Conservation (phyloP, 2,888 invertebrate genomes). For the Dyspetes luteomarginatus region DNA sequence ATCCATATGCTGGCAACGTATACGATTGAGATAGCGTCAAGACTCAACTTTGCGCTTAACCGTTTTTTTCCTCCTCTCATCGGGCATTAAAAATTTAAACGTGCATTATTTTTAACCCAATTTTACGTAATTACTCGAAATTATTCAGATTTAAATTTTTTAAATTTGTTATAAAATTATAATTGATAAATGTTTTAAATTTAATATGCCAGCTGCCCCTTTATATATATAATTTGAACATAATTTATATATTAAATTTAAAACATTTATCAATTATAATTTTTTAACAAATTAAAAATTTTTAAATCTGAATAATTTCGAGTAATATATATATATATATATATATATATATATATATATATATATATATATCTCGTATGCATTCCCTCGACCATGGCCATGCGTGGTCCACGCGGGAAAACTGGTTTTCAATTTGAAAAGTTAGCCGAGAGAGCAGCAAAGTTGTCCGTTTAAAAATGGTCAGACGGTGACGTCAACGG, state of each 20-base stretch:
- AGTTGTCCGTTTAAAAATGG: constrained; percentile 78
- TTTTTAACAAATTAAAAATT: too few species aligned
- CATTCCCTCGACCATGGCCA: constrained; percentile 13
- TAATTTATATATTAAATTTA: too few species aligned
- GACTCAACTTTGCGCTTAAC: background rate
- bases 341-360: too few species aligned
- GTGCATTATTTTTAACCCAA: background rate
- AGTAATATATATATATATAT: background rate
- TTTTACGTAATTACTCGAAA: too few species aligned
- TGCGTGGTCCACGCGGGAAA: constrained; percentile 69
- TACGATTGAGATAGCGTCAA: background rate
- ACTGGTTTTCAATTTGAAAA: constrained; percentile 80
- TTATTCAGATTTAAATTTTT: too few species aligned
- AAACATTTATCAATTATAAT: too few species aligned
- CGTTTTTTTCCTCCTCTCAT: background rate
- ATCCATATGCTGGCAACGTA: too few species aligned
- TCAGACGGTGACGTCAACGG: constrained; percentile 80
- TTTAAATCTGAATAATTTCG: too few species aligned
- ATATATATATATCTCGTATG: background rate
- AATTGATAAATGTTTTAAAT: too few species aligned
- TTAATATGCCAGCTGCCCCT: too few species aligned
- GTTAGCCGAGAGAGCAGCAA: constrained; percentile 67
- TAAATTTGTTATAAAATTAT: too few species aligned
- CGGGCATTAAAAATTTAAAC: background rate
- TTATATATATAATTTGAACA: too few species aligned